phyloP scores from a whole-genome alignment of 2,113 vertebrate species.

The Hippocampus abdominalis region DNA sequence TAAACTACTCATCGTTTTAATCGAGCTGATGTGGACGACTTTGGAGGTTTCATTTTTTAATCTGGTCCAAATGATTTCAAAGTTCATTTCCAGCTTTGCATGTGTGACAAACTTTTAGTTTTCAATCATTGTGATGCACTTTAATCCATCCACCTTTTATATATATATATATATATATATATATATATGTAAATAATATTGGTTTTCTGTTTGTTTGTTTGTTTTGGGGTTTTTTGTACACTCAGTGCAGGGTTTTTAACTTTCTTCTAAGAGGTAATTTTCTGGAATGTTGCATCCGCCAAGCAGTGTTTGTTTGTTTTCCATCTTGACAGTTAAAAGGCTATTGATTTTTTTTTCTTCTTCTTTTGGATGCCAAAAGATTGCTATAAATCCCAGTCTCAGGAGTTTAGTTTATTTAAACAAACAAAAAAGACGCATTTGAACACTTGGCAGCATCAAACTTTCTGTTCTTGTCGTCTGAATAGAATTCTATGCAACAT shows the following conservation, averaged over 20 bases:
- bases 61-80: constrained; percentile 12
- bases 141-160: constrained; percentile 66
- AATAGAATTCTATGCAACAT: constrained; percentile 77
- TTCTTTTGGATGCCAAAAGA: constrained; percentile 56
- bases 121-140: constrained; percentile 70
- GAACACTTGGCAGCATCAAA: constrained; percentile 45
- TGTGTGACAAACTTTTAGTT: constrained; percentile 48
- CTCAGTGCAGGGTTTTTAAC: constrained; percentile 64
- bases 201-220: too few species aligned
- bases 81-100: constrained; percentile 55
- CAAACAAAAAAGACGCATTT: constrained; percentile 16
- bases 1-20: background rate
- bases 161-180: constrained; percentile 42
- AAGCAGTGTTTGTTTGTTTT: constrained; percentile 60
- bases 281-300: constrained; percentile 55
- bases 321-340: constrained; percentile 47
- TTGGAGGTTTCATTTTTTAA: background rate
- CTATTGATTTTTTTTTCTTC: constrained; percentile 45
- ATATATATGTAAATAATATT: constrained; percentile 54
- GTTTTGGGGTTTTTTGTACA: constrained; percentile 17
- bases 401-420: constrained; percentile 43
- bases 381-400: constrained; percentile 48
- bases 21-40: background rate
- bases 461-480: constrained; percentile 51
- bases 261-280: constrained; percentile 55